Evolutionary conservation across 2,113 vertebrate species (phyloP), one percentile per base, ranked within the genome.

Genomic region (Salvelinus fontinalis): DNA sequence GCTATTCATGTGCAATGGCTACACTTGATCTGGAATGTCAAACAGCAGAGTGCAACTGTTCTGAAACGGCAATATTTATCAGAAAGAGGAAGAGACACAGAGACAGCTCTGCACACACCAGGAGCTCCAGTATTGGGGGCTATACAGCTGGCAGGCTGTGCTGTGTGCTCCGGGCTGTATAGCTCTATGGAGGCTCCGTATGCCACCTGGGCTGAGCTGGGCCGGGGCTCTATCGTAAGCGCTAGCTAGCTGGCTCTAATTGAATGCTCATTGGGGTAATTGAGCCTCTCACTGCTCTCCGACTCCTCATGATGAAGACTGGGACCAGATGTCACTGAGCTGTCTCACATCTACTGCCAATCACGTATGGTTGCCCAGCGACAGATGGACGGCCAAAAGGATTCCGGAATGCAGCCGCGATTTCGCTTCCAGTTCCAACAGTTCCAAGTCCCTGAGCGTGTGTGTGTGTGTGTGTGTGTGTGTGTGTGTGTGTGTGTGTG

Each of bases 191-290:
- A 62, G 20, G 27, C 24, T 71, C 67, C 16, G 13, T 31, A 48
- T 62, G 39, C 39, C 39, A 2, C 39, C 27, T 18, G 31, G 73
- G 39, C 51, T 69, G 69, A 22, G 60, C 48, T 29, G 39, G n/a
- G 67, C 39, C 2, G 39, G 39, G 39, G 39, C 9, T 44, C 9
- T 44, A 44, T 44, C 39, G 39, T 44, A 11, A 44, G 39, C 39
- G 39, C 39, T 44, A 44, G 39, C 39, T 87, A 85, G 86, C 87
- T 71, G 93, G 94, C 93, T 95, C 95, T 97, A 96, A 97, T 96
- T 96, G 96, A 96, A 96, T 93, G 95, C 95, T 97, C 96, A 96
- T 95, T 95, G 96, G 95, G 94, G 94, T 98, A 96, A 96, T 97
- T 95, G 94, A 94, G 93, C 94, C 92, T 96, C 96, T 97, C 95